Conservation (phyloP, 2,888 invertebrate species). For the Rhogogaster chlorosoma region DNA sequence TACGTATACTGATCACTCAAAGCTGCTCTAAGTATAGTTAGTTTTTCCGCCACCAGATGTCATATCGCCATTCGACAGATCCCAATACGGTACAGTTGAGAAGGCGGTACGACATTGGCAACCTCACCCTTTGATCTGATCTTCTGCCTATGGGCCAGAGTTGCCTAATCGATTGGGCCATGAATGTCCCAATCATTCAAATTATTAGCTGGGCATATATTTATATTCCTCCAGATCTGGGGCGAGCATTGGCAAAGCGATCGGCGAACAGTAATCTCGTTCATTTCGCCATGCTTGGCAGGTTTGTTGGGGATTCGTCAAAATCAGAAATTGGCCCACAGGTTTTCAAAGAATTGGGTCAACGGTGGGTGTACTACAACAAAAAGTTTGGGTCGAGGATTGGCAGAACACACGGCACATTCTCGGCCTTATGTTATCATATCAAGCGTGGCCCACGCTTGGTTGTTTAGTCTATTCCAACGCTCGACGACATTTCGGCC, state of each 20-base stretch:
- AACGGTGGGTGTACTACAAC: not conserved
- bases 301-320: not conserved
- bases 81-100: too few species aligned
- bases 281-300: not conserved
- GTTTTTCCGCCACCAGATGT: too few species aligned
- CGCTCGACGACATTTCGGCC: not conserved
- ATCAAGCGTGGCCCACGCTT: not conserved
- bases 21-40: too few species aligned
- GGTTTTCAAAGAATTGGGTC: not conserved
- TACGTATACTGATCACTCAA: too few species aligned
- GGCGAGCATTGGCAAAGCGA: not conserved
- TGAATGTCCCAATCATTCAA: not conserved
- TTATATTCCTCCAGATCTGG: not conserved
- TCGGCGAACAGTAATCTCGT: not conserved
- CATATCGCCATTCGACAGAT: too few species aligned
- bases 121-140: not conserved
- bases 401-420: not conserved
- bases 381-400: not conserved
- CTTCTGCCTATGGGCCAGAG: not conserved
- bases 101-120: too few species aligned
- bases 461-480: not conserved
- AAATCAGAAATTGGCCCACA: not conserved
- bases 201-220: not conserved
- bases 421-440: conserved; percentile 19
- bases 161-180: not conserved